Conservation (phyloP, 2,888 invertebrate species). For the Micropterix aruncella region DNA sequence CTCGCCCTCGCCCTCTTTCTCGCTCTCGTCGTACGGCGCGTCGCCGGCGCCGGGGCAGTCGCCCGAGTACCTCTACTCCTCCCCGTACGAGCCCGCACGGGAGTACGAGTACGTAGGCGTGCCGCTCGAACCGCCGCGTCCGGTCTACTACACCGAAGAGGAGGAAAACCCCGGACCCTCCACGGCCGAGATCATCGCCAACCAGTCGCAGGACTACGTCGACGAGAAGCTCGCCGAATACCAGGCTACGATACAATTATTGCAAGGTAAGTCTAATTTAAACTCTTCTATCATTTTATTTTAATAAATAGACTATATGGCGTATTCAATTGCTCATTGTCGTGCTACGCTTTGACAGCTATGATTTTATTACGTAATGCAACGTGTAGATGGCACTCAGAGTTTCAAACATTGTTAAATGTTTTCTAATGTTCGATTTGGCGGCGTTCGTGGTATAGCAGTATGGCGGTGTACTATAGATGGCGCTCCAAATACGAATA, state of each 20-base stretch:
- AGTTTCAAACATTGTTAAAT: no score
- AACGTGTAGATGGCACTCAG: no score
- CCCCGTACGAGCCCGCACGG: conserved; percentile 40
- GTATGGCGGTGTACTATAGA: no score
- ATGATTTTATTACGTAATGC: no score
- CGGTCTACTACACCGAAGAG: conserved; percentile 47
- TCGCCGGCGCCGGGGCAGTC: conserved; percentile 46
- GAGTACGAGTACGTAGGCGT: conserved; percentile 62
- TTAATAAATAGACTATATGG: no score
- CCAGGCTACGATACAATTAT: conserved; percentile 78
- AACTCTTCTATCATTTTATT: no score
- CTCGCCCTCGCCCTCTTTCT: conserved; percentile 35
- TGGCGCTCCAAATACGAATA: no score
- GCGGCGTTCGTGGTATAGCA: no score
- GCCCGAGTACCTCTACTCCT: conserved; percentile 43
- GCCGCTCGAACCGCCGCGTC: conserved; percentile 59
- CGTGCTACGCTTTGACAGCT: no score
- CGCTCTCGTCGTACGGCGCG: conserved; percentile 34
- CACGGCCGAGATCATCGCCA: conserved; percentile 84
- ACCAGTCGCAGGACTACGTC: conserved; percentile 87
- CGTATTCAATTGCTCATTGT: no score
- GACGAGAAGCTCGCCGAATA: conserved; percentile 90
- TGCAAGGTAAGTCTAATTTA: conserved; percentile 56
- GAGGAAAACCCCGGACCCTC: conserved; percentile 70
- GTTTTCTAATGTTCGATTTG: no score